Base-by-base conservation (phyloP, 1,140 invertebrate species). In the Lucilia cuprina region DNA sequence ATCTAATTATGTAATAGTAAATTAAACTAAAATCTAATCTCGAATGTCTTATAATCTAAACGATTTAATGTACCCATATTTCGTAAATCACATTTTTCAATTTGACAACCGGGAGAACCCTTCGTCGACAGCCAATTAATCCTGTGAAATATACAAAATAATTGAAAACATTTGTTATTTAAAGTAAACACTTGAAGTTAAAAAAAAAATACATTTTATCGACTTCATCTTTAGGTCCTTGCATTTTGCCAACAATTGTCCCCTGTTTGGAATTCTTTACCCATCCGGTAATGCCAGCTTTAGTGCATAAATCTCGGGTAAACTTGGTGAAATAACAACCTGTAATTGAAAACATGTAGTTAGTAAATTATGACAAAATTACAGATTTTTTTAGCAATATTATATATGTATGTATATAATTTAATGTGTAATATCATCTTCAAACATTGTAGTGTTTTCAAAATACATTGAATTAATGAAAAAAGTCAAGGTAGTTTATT, bases 271-370 rank as follows among this genome's bases (percentile, higher is more conserved):
- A 95, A 88, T 97, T 97, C 90, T 97, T 97, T 83, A 98, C 95
- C 97, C 97, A 98, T n/a, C 97, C 97, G 41, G 93, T 94, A 17
- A 98, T 93, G 55, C 94, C 94, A 17, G 96, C 91, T 86, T 95
- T 92, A 84, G 94, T 93, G 41, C 94, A 94, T 83, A 95, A 92
- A 87, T 97, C 96, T 86, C 95, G 94, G 86, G 96, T 96, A 89
- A 96, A 97, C 92, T 97, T 97, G 14, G 96, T 96, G 89, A 97
- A 97, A 89, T 95, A 96, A 87, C 95, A 94, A 84, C 96, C 96
- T 97, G 91, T 3, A 91, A 91, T 30, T 30, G 87, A 19, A 65
- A 34, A 14, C 41, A 41, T 2, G 10, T 41, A 0, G 5, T 41
- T 10, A 41, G 2, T 41, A 41, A 41, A 41, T 41, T 10, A 41